Evolutionary conservation across 1,140 invertebrate species (phyloP).

Genomic region (Aleiodes sp.): DNA sequence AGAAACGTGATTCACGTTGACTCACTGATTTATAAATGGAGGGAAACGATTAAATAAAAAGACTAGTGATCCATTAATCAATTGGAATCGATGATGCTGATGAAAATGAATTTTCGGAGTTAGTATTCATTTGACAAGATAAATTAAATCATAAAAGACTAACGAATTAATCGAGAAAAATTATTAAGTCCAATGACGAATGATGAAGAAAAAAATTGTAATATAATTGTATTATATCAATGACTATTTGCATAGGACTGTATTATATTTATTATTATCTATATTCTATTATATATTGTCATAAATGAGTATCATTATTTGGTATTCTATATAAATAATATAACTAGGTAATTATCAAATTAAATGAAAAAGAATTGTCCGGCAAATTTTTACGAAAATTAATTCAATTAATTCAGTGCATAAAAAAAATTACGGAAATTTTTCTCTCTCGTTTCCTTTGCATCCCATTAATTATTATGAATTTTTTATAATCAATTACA

Average conservation of each 20-base stretch:
- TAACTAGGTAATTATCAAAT: conserved; percentile 65
- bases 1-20: conserved; percentile 29
- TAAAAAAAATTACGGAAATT: conserved; percentile 38
- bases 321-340: conserved; percentile 59
- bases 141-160: neutral
- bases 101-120: neutral
- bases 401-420: too few species aligned
- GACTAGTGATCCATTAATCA: neutral
- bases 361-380: conserved; percentile 57
- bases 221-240: conserved; percentile 65
- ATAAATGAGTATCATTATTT: conserved; percentile 58
- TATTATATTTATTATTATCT: conserved; percentile 67
- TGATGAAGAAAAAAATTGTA: conserved; percentile 51
- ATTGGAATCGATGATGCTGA: too few species aligned
- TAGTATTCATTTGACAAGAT: neutral
- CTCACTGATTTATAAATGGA: conserved; percentile 33
- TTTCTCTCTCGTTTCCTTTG: conserved; percentile 30
- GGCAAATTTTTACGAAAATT: conserved; percentile 27
- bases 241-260: conserved; percentile 63
- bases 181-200: conserved; percentile 40
- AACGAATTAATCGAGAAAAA: neutral
- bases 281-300: conserved; percentile 50
- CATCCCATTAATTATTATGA: conserved; percentile 46
- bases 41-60: neutral
- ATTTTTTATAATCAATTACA: conserved; percentile 29